Conservation (phyloP, 2,113 vertebrate species). For the Polypterus bichir region DNA sequence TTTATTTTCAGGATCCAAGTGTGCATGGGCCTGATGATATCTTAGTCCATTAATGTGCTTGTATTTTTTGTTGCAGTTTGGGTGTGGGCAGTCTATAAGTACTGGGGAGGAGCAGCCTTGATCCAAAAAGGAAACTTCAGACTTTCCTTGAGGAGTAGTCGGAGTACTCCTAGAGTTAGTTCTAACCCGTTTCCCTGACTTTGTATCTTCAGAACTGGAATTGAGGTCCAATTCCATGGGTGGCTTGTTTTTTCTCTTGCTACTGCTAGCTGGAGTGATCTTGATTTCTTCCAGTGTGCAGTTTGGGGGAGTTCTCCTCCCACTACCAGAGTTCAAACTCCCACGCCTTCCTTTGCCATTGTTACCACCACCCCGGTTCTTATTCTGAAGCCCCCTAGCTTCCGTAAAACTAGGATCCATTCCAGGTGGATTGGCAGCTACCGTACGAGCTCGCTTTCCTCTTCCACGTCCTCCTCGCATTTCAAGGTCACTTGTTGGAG, state of each 20-base stretch:
- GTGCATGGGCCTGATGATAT: conserved; percentile 95
- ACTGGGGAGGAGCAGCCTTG: conserved; percentile 85
- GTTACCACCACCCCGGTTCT: conserved; percentile 77
- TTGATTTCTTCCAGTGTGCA: conserved; percentile 83
- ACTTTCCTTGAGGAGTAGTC: conserved; percentile 84
- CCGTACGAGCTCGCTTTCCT: conserved; percentile 76
- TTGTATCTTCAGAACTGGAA: conserved; percentile 71
- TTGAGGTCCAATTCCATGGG: conserved; percentile 83
- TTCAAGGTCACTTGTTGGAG: conserved; percentile 86
- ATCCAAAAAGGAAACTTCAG: conserved; percentile 78
- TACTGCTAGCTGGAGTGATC: conserved; percentile 60
- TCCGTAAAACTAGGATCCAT: conserved; percentile 62
- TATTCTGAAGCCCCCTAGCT: conserved; percentile 73
- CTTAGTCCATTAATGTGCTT: conserved; percentile 96
- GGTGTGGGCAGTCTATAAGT: conserved; percentile 92
- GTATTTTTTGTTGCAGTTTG: conserved; percentile 98
- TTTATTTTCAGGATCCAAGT: conserved; percentile 83
- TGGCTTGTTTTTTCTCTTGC: conserved; percentile 84
- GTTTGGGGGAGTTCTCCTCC: conserved; percentile 74
- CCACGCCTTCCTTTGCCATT: conserved; percentile 82
- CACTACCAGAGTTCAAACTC: conserved; percentile 80
- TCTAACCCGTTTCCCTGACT: conserved; percentile 78
- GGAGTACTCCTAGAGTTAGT: conserved; percentile 91
- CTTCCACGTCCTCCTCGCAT: conserved; percentile 80
- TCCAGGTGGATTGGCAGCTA: conserved; percentile 56